Evolutionary conservation across 2,797 vertebrate species (phyloP).

Genomic region (Lateolabrax maculatus): DNA sequence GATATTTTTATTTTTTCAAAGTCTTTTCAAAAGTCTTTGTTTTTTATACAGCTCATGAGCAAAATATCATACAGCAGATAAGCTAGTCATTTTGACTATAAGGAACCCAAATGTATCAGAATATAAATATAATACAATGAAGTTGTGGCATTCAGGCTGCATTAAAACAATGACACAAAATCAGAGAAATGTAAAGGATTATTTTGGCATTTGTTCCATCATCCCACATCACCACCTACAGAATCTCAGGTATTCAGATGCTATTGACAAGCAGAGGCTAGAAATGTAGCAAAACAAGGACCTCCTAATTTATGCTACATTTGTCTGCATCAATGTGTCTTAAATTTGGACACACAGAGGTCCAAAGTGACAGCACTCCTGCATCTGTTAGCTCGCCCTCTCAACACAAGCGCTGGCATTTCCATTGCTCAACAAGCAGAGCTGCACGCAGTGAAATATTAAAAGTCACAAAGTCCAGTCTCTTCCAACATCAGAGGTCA

Average conservation of each 20-base stretch:
- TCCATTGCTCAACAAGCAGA: conserved; percentile 52
- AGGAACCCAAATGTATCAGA: conserved; percentile 56
- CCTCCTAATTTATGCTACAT: conserved; percentile 61
- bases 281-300: conserved; percentile 67
- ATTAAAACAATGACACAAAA: conserved; percentile 59
- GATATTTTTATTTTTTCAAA: conserved; percentile 47
- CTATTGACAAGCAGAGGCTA: conserved; percentile 63
- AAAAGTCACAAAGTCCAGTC: conserved; percentile 64
- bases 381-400: conserved; percentile 47
- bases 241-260: conserved; percentile 52
- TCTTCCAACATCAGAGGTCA: conserved; percentile 9
- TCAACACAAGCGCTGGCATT: conserved; percentile 40
- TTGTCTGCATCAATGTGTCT: conserved; percentile 53
- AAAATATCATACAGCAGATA: conserved; percentile 65
- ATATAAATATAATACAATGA: conserved; percentile 81
- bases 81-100: conserved; percentile 57
- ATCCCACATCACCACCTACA: conserved; percentile 62
- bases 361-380: conserved; percentile 35
- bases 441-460: conserved; percentile 66
- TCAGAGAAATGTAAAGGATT: conserved; percentile 80
- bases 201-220: conserved; percentile 52
- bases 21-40: conserved; percentile 46
- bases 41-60: conserved; percentile 56
- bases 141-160: conserved; percentile 42
- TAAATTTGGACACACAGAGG: conserved; percentile 24